Evolutionary conservation across 2,888 invertebrate species (phyloP).

Genomic region (Autographa pulchrina): DNA sequence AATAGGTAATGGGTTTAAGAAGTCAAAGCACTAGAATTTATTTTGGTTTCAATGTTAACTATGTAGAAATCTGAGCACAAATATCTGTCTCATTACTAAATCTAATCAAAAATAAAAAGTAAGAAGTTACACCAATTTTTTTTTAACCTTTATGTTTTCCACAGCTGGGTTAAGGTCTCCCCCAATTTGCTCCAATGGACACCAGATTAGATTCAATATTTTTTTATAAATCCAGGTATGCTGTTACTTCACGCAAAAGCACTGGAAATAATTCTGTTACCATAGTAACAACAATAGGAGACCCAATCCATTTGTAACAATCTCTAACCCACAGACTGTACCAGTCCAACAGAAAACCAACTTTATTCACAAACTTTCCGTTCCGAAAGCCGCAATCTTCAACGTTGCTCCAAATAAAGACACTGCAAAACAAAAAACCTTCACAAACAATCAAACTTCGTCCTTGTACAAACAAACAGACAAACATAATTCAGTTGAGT

Average conservation of each 20-base stretch:
- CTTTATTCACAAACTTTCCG: constrained; percentile 6
- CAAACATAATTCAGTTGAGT: constrained; percentile 77
- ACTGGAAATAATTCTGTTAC: constrained; percentile 3
- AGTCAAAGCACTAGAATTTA: too few species aligned
- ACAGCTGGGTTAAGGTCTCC: too few species aligned
- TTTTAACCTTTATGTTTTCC: too few species aligned
- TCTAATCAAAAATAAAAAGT: too few species aligned
- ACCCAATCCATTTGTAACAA: constrained; percentile 8
- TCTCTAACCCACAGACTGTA: constrained; percentile 2
- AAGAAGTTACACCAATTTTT: too few species aligned
- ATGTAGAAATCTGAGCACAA: too few species aligned
- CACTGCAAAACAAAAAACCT: constrained; percentile 50
- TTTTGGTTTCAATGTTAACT: too few species aligned
- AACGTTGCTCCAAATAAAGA: constrained; percentile 47
- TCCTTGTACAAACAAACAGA: constrained; percentile 69
- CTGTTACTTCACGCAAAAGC: neutral
- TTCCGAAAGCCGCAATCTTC: constrained; percentile 26
- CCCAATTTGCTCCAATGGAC: too few species aligned
- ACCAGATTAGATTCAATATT: too few species aligned
- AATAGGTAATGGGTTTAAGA: too few species aligned
- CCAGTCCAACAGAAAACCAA: neutral
- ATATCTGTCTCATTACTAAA: too few species aligned
- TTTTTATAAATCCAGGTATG: too few species aligned
- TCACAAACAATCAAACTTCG: constrained; percentile 56
- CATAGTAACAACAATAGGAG: neutral